phyloP scores from a whole-genome alignment of 2,113 vertebrate species.

The Plecotus auritus region DNA sequence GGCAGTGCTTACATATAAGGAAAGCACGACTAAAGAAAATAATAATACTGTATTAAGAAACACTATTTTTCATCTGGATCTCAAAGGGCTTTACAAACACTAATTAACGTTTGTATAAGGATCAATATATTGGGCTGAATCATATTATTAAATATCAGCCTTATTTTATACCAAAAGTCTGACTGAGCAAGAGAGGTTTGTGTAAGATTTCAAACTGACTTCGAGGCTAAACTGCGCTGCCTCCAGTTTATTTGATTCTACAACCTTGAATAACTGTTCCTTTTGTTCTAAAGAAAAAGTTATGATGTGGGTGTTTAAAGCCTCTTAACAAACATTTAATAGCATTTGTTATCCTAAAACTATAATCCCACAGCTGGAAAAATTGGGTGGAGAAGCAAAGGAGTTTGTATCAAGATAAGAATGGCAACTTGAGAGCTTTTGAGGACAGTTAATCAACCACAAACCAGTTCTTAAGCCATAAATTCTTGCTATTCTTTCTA shows the following conservation, averaged over 20 bases:
- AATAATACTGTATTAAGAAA: not conserved
- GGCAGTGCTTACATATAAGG: not conserved
- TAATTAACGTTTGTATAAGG: constrained; percentile 2
- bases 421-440: not conserved
- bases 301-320: not conserved
- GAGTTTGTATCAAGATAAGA: not conserved
- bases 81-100: constrained; percentile 11
- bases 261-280: not conserved
- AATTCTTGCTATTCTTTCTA: not conserved
- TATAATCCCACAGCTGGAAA: constrained; percentile 10
- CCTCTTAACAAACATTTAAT: not conserved
- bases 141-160: constrained; percentile 38
- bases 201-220: not conserved
- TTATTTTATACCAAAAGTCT: constrained; percentile 16
- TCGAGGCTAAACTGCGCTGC: not conserved
- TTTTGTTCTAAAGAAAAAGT: not conserved
- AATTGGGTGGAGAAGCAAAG: not conserved
- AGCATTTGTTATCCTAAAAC: constrained; percentile 16
- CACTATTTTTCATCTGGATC: not conserved
- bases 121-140: not conserved
- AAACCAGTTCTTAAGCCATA: not conserved
- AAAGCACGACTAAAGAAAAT: not conserved
- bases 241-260: not conserved
- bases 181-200: not conserved
- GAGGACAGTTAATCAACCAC: not conserved